A percentile compares a stretch with the other conserved stretches of the same genome.
Conservation (phyloP, 2,797 vertebrate species). For the Clarias pachynema region DNA sequence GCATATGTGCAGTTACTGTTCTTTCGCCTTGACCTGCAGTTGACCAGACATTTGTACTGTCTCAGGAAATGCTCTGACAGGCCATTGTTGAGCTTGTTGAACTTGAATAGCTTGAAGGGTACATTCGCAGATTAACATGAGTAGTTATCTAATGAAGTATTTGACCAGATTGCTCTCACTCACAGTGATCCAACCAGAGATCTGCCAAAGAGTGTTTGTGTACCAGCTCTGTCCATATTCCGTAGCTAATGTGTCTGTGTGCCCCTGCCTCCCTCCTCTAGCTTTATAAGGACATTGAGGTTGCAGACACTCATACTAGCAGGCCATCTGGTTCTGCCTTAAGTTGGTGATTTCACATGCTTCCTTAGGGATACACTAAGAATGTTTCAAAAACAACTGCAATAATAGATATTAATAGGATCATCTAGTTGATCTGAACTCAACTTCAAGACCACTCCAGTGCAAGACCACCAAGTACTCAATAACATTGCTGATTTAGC, state of each 20-base stretch:
- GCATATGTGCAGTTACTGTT: background rate
- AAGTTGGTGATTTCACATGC: constrained; percentile 31
- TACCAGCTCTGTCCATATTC: constrained; percentile 14
- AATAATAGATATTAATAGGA: constrained; percentile 27
- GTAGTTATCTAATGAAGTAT: background rate
- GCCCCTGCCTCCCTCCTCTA: constrained; percentile 3
- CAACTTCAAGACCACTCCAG: constrained; percentile 10
- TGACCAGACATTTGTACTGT: background rate
- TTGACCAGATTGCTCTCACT: constrained; percentile 4
- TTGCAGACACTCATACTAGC: constrained; percentile 15
- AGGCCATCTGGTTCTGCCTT: constrained; percentile 32
- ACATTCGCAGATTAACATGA: constrained; percentile 11
- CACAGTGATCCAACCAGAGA: background rate
- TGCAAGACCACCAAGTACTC: constrained; percentile 4
- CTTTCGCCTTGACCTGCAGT: background rate
- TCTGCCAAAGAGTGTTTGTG: constrained; percentile 7
- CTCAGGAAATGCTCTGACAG: constrained; percentile 7
- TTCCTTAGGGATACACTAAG: constrained; percentile 22
- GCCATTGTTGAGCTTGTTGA: background rate
- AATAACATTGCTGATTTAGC: background rate
- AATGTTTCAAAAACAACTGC: constrained; percentile 29
- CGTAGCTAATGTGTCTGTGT: constrained; percentile 16
- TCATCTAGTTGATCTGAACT: constrained; percentile 14
- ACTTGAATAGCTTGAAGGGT: background rate
- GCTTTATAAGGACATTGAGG: constrained; percentile 41